These are phyloP conservation scores for Cylindroiulus punctatus DNA, from an alignment of 2,888 invertebrate species.

Conservation along the genomic window DNA sequence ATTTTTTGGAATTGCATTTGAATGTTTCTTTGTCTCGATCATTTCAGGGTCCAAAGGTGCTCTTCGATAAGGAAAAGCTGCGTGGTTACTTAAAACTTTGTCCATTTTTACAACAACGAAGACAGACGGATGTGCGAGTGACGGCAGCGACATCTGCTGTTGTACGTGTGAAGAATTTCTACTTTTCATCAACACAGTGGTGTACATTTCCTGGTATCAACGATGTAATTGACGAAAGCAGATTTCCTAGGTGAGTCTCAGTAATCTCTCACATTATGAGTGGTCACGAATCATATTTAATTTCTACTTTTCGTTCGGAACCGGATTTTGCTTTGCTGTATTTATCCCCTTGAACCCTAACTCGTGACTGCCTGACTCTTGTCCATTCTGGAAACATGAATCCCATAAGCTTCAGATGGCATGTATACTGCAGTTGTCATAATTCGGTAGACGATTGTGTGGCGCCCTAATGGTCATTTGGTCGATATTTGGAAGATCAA, in stretches of 20 bases:
- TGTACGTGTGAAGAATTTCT: too few relatives aligned
- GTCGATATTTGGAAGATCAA: neutral
- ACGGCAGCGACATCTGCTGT: too few relatives aligned
- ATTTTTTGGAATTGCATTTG: too few relatives aligned
- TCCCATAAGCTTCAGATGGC: neutral
- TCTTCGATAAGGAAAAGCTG: too few relatives aligned
- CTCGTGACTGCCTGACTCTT: too few relatives aligned
- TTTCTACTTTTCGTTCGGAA: neutral
- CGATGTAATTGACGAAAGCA: neutral
- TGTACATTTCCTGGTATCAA: neutral
- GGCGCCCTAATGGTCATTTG: neutral
- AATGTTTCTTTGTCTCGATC: too few relatives aligned
- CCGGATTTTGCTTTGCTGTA: neutral
- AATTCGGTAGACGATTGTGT: neutral
- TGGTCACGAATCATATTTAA: slow-evolving; percentile 3
- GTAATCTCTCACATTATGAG: neutral
- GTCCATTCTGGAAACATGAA: neutral
- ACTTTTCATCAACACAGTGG: neutral
- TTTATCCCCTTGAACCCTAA: neutral
- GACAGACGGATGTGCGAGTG: too few relatives aligned
- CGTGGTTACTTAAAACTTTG: too few relatives aligned
- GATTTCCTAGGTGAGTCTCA: neutral
- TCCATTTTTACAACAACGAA: too few relatives aligned
- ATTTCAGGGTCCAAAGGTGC: too few relatives aligned
- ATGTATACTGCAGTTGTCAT: neutral